A percentile compares a stretch with the other conserved stretches of the same genome.
phyloP scores from a whole-genome alignment of 2,113 vertebrate genomes.

The Centropristis striata region DNA sequence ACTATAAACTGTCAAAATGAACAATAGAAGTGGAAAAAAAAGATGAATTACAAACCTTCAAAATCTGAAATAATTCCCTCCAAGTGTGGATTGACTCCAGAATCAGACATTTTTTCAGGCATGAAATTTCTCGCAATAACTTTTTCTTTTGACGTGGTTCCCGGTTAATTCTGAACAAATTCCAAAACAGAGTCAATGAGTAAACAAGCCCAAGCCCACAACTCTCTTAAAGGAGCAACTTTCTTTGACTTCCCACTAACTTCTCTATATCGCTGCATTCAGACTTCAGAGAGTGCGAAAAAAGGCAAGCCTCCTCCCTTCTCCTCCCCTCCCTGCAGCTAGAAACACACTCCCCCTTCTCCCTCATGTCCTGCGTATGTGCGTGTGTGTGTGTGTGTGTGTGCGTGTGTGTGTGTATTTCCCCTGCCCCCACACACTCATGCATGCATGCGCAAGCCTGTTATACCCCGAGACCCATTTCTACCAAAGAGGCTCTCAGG shows the following conservation, averaged over 20 bases:
- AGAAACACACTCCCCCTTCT: constrained; percentile 62
- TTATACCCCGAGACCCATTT: constrained; percentile 44
- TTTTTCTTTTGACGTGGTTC: constrained; percentile 37
- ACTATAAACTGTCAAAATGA: not conserved
- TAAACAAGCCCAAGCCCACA: constrained; percentile 50
- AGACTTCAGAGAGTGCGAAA: constrained; percentile 58
- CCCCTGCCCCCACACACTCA: constrained; percentile 56
- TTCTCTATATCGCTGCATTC: constrained; percentile 56
- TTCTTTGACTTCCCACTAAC: constrained; percentile 54
- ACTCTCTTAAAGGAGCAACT: constrained; percentile 65
- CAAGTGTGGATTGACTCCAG: constrained; percentile 93
- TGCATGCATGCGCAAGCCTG: constrained; percentile 44
- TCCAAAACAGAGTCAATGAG: constrained; percentile 63
- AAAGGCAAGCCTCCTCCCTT: constrained; percentile 70
- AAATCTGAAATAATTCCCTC: constrained; percentile 97
- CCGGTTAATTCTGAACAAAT: constrained; percentile 46
- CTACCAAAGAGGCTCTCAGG: constrained; percentile 47
- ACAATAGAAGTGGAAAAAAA: not conserved
- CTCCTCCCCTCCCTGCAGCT: constrained; percentile 68
- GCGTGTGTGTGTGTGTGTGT: constrained; percentile 6
- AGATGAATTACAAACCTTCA: constrained; percentile 89
- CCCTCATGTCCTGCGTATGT: constrained; percentile 53
- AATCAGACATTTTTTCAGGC: constrained; percentile 89
- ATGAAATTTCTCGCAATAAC: constrained; percentile 29
- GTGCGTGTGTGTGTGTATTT: constrained; percentile 21